A percentile compares a stretch with the other conserved stretches of the same genome.
phyloP scores from a whole-genome alignment of 1,140 invertebrate species.

The Dendroctonus ponderosae region DNA sequence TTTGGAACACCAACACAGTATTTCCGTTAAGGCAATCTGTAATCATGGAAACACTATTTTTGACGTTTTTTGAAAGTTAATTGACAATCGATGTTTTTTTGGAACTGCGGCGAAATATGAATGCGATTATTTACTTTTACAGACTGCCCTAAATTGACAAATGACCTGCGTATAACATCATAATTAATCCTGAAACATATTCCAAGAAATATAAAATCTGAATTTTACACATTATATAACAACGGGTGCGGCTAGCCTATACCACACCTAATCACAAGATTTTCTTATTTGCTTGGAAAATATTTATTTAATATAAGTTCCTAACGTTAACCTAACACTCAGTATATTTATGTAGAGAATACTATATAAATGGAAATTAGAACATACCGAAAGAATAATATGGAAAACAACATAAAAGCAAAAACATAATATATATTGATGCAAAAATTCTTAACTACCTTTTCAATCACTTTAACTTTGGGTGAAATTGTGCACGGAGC shows the following conservation, averaged over 20 bases:
- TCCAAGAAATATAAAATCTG: slow-evolving; percentile 31
- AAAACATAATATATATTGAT: slow-evolving; percentile 34
- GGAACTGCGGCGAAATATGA: neutral
- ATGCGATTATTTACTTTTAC: neutral
- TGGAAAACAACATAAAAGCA: slow-evolving; percentile 43
- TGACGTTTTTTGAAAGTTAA: no score
- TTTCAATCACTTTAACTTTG: slow-evolving; percentile 43
- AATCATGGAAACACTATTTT: no score
- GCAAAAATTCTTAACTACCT: slow-evolving; percentile 32
- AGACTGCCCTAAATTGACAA: slow-evolving; percentile 36
- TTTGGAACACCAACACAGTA: slow-evolving; percentile 44
- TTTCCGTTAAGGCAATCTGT: slow-evolving; percentile 15
- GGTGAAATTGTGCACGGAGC: slow-evolving; percentile 32
- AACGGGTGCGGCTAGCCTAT: slow-evolving; percentile 19
- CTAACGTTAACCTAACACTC: slow-evolving; percentile 37
- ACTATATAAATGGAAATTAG: slow-evolving; percentile 36
- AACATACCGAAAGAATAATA: slow-evolving; percentile 46
- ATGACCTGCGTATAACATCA: slow-evolving; percentile 40
- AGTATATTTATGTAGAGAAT: slow-evolving; percentile 38
- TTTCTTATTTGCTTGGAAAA: slow-evolving; percentile 35
- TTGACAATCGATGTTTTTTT: neutral
- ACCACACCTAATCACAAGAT: slow-evolving; percentile 33
- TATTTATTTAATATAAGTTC: slow-evolving; percentile 33
- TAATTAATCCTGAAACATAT: slow-evolving; percentile 15
- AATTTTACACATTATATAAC: slow-evolving; percentile 31